These are phyloP conservation scores for Neolamprologus cancellatus DNA, from an alignment of 2,113 vertebrate genomes.

Conservation along the genomic window DNA sequence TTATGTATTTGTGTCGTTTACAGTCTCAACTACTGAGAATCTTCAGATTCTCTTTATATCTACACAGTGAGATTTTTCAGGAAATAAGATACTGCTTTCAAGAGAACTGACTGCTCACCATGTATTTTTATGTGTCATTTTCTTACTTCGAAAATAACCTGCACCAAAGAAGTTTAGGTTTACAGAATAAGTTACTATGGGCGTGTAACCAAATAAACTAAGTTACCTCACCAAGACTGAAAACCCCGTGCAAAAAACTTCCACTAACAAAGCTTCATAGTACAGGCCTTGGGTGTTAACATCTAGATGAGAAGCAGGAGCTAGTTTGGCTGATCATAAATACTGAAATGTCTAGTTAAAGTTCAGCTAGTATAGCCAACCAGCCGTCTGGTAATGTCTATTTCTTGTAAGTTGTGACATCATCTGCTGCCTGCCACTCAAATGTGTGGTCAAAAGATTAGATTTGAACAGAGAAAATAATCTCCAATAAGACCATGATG, in stretches of 20 bases:
- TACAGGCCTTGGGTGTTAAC: not conserved
- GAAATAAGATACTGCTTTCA: not conserved
- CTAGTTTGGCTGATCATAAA: not conserved
- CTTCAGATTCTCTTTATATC: not conserved
- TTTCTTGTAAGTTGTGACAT: not conserved
- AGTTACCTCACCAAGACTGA: not conserved
- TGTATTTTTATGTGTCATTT: not conserved
- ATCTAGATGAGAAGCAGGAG: not conserved
- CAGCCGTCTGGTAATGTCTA: not conserved
- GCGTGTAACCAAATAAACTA: not conserved
- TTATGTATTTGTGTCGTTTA: not conserved
- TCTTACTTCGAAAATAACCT: not conserved
- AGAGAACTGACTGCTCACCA: not conserved
- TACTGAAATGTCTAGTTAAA: not conserved
- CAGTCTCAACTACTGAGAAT: not conserved
- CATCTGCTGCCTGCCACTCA: not conserved
- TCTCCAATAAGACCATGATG: not conserved
- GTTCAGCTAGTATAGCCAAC: not conserved
- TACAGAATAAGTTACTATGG: not conserved
- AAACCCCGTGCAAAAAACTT: accelerated
- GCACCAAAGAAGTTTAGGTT: not conserved
- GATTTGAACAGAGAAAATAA: not conserved
- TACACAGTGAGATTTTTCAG: not conserved
- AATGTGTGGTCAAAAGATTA: not conserved
- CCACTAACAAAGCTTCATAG: not conserved